Percentiles rank a stretch among this genome's conserved stretches.
These are phyloP conservation scores for Heliangelus exortis DNA, from an alignment of 2,797 vertebrate genomes.

Conservation along the genomic window DNA sequence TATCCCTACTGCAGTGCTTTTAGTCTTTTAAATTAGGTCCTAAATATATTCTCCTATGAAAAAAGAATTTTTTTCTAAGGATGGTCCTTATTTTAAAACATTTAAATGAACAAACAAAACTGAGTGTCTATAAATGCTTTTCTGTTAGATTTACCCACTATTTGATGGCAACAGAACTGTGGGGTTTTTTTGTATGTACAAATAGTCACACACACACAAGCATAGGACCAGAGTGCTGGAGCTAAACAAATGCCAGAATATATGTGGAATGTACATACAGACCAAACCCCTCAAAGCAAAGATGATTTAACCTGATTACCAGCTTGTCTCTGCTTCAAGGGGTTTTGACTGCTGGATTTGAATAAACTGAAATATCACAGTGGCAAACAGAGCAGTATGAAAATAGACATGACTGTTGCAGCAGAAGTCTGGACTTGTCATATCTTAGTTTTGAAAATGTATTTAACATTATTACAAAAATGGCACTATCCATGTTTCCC, in stretches of 20 bases:
- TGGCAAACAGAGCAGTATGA: background rate
- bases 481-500: background rate
- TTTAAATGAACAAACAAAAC: conserved; percentile 49
- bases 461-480: background rate
- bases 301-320: background rate
- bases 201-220: background rate
- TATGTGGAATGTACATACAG: background rate
- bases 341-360: background rate
- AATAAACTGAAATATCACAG: background rate
- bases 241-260: background rate
- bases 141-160: conserved; percentile 28
- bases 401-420: background rate
- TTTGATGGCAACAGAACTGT: background rate
- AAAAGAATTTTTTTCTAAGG: conserved; percentile 76
- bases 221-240: background rate
- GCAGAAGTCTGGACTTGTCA: background rate
- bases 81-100: conserved; percentile 58
- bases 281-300: background rate
- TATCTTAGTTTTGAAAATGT: background rate
- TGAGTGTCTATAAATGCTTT: background rate
- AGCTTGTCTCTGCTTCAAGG: background rate
- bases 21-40: conserved; percentile 67
- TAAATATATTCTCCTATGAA: conserved; percentile 71
- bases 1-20: conserved; percentile 6
- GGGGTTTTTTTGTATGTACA: conserved; percentile 16